Base-by-base conservation (phyloP, 1,140 invertebrate genomes). In the Cepaea nemoralis region DNA sequence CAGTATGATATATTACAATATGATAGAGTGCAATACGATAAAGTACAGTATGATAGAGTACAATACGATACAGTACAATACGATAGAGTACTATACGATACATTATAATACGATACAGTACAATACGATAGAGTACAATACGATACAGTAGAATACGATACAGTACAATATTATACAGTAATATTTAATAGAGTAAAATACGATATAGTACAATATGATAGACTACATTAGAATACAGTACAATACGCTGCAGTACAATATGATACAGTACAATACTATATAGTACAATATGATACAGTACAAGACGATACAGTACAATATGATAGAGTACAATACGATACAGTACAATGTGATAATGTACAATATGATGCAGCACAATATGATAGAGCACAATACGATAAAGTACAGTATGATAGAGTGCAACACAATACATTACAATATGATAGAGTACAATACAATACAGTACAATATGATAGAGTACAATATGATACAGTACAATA, bases 241-340 rank as follows among this genome's bases (percentile, higher is more conserved):
- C 8, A 45, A 45, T 45, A 45, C 16, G 16, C 8, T 16, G 16
- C 42, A 45, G 8, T 45, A 45, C 42, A 45, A 45, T 45, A 45
- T 16, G 16, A 10, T 45, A 45, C 42, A 45, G 42, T 45, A 45
- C 8, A 45, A 45, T 45, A 45, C 42, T 45, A 10, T 10, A 66
- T 10, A 66, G n/a, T 66, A 66, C 5, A 66, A 66, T 33, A 66
- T 10, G n/a, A 66, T 24, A 66, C 10, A 66, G n/a, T 33, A 27
- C 10, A 66, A 66, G 6, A 66, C 10, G n/a, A 66, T 66, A 66
- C 10, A 66, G n/a, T 24, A 66, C 10, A 66, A 66, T 27, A 66
- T 10, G n/a, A 66, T 66, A 66, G 59, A n/a, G n/a, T n/a, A 66
- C 10, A 66, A 66, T 66, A 66, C 10, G n/a, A 66, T 66, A 66